Evolutionary conservation across 2,888 invertebrate species (phyloP).

Genomic region (Leptura quadrifasciata): DNA sequence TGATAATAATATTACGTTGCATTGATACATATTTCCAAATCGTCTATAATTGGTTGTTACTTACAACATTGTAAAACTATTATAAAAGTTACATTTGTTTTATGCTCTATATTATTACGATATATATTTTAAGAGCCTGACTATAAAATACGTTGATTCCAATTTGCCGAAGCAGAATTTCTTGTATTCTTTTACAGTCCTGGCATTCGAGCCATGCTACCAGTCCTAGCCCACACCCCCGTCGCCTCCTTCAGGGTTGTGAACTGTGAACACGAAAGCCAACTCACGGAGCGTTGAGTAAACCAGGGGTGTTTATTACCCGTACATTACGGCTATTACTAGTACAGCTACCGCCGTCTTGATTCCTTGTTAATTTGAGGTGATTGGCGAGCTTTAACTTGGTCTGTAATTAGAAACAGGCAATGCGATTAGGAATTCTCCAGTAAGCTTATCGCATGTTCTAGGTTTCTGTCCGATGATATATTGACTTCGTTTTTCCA

Average conservation of each 20-base stretch:
- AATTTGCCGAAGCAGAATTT: constrained; percentile 8
- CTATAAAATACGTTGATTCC: constrained; percentile 1
- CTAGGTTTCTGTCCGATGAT: not conserved
- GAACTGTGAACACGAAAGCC: constrained; percentile 21
- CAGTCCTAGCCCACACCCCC: not conserved
- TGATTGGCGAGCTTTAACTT: constrained; percentile 24
- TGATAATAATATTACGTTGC: too few relatives aligned
- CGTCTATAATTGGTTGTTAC: not conserved
- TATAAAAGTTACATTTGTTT: not conserved
- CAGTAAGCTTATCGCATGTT: constrained; percentile 24
- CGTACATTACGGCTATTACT: constrained; percentile 31
- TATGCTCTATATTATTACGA: not conserved
- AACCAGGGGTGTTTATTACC: constrained; percentile 37
- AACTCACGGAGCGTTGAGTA: constrained; percentile 25
- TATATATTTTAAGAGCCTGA: not conserved
- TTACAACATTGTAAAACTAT: not conserved
- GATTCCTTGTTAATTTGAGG: constrained; percentile 30
- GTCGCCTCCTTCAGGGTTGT: not conserved
- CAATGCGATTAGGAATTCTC: constrained; percentile 24
- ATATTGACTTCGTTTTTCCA: not conserved
- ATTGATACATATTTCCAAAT: too few relatives aligned
- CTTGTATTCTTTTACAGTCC: constrained; percentile 7
- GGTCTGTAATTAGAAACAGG: constrained; percentile 31
- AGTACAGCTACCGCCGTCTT: constrained; percentile 18
- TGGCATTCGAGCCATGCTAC: not conserved